phyloP scores from a whole-genome alignment of 2,888 invertebrate species.

The Ichneumon xanthorius region DNA sequence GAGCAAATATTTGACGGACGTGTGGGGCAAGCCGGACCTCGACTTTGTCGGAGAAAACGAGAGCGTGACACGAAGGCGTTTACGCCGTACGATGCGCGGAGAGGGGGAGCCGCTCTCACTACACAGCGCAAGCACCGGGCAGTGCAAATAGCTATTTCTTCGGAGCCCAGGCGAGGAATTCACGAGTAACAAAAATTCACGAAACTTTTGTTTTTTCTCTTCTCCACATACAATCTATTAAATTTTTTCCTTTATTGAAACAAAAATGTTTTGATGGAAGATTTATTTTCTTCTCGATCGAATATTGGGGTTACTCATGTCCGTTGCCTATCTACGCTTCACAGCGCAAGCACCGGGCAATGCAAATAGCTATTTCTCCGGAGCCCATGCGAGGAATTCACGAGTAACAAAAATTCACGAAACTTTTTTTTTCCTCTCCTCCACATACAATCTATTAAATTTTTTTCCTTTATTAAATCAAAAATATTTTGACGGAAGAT shows the following conservation, averaged over 20 bases:
- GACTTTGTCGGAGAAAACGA: constrained; percentile 67
- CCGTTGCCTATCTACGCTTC: not conserved
- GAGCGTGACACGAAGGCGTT: constrained; percentile 59
- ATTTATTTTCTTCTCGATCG: not conserved
- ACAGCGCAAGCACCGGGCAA: not conserved
- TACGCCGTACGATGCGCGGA: not conserved
- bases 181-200: not conserved
- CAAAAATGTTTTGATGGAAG: constrained; percentile 4
- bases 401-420: not conserved
- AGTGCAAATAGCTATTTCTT: constrained; percentile 7
- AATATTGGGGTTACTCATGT: no score
- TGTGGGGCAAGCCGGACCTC: constrained; percentile 35
- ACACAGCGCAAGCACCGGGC: not conserved
- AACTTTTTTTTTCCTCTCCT: not conserved
- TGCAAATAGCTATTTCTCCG: not conserved
- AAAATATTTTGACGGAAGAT: constrained; percentile 4
- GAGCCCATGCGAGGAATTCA: not conserved
- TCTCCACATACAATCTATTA: not conserved
- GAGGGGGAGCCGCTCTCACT: not conserved
- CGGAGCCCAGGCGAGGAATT: not conserved
- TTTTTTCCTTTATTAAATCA: not conserved
- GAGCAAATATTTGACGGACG: constrained; percentile 66
- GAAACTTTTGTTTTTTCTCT: not conserved
- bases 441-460: not conserved
- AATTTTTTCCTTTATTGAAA: not conserved